Conservation (phyloP, 2,888 invertebrate species). For the Hirtodrosophila trivittata region DNA sequence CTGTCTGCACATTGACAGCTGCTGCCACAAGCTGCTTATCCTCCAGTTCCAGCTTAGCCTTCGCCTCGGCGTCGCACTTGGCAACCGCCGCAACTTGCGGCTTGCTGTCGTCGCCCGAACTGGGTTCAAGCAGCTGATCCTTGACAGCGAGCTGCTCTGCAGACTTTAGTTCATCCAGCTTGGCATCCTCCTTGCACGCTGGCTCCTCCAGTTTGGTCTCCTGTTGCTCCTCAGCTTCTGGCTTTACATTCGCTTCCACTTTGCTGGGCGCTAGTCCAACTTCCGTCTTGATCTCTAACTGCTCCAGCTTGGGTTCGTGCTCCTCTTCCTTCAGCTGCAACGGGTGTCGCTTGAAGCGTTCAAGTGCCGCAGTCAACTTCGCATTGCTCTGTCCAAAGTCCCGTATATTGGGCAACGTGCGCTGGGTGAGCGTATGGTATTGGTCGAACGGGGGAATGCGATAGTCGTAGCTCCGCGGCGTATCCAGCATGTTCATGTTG, state of each 20-base stretch:
- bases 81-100: too few relatives aligned
- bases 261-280: too few relatives aligned
- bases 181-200: neutral
- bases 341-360: constrained; percentile 45
- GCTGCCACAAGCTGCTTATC: too few relatives aligned
- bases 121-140: too few relatives aligned
- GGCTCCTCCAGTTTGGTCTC: neutral
- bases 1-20: neutral
- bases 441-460: constrained; percentile 41
- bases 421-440: constrained; percentile 28
- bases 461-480: constrained; percentile 55
- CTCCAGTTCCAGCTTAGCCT: too few relatives aligned
- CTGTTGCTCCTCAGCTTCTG: neutral
- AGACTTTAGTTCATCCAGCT: neutral
- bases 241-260: neutral
- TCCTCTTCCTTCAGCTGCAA: neutral
- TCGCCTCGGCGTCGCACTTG: too few relatives aligned
- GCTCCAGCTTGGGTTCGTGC: neutral
- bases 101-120: too few relatives aligned
- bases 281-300: neutral
- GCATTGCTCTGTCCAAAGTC: constrained; percentile 41
- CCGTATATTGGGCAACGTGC: constrained; percentile 25
- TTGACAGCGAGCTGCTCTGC: too few relatives aligned
- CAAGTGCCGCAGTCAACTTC: constrained; percentile 10
- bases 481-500: constrained; percentile 13